Evolutionary conservation across 2,797 vertebrate species (phyloP).

Genomic region (Argya squamiceps): DNA sequence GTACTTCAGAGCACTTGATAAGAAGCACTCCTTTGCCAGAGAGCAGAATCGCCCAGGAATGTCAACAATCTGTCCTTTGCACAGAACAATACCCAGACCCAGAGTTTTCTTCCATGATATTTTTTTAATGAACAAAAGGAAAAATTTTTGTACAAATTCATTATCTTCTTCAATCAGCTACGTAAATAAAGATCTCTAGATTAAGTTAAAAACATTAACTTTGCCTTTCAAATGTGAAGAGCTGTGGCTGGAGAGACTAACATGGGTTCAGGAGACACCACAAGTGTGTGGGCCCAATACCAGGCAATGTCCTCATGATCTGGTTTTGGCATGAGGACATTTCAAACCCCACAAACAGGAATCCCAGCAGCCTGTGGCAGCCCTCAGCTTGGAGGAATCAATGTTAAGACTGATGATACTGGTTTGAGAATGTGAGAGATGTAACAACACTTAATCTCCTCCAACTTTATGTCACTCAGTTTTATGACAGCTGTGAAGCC

Average conservation of each 20-base stretch:
- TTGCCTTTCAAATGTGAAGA: neutral
- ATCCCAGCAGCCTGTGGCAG: neutral
- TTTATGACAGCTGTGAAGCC: neutral
- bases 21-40: slow-evolving; percentile 29
- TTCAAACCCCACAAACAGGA: neutral
- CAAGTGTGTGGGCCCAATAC: rapidly evolving
- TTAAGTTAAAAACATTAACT: neutral
- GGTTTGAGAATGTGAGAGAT: neutral
- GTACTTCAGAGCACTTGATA: slow-evolving; percentile 20
- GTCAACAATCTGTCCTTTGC: slow-evolving; percentile 12
- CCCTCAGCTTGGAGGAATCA: neutral
- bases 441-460: neutral
- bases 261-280: neutral
- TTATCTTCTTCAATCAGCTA: neutral
- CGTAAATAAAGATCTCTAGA: neutral
- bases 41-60: neutral
- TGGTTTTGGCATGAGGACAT: neutral
- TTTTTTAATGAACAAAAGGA: neutral
- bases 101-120: neutral
- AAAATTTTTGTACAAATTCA: neutral
- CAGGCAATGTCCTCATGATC: too few relatives aligned
- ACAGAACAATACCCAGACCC: neutral
- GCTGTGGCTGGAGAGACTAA: neutral
- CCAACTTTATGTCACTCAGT: neutral
- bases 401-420: neutral